phyloP scores from a whole-genome alignment of 2,113 vertebrate genomes.

The Platysternon megacephalum region DNA sequence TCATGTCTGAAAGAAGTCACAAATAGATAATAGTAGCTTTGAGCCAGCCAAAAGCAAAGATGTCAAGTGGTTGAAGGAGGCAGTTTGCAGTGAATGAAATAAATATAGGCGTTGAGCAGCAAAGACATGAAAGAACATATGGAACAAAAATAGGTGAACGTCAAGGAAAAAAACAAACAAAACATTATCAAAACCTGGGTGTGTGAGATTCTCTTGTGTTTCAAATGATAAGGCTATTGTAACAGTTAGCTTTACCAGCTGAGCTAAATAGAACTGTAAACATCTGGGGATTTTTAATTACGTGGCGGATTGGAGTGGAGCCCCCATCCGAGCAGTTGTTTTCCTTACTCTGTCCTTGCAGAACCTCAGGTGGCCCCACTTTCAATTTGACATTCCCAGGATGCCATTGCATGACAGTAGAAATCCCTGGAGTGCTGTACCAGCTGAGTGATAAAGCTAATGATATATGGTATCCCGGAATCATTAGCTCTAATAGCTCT shows the following conservation, averaged over 20 bases:
- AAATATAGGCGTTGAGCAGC: background rate
- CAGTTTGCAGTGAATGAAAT: background rate
- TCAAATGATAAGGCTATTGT: background rate
- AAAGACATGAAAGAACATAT: background rate
- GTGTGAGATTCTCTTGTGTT: background rate
- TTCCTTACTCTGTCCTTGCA: background rate
- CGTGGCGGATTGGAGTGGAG: background rate
- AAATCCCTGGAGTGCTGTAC: background rate
- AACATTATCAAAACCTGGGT: background rate
- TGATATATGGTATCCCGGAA: background rate
- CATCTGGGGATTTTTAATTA: background rate
- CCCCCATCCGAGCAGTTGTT: background rate
- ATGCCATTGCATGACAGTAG: background rate
- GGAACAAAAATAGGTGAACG: background rate
- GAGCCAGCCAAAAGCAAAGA: too few relatives aligned
- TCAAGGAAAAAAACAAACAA: background rate
- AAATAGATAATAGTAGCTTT: too few relatives aligned
- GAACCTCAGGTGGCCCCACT: background rate
- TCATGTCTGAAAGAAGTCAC: too few relatives aligned
- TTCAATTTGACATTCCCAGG: background rate
- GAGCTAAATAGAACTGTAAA: background rate
- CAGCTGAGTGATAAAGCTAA: background rate
- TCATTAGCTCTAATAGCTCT: background rate
- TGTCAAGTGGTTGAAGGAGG: background rate
- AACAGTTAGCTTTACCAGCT: background rate